Conservation (phyloP, 2,113 vertebrate species). For the Sylvietta virens region DNA sequence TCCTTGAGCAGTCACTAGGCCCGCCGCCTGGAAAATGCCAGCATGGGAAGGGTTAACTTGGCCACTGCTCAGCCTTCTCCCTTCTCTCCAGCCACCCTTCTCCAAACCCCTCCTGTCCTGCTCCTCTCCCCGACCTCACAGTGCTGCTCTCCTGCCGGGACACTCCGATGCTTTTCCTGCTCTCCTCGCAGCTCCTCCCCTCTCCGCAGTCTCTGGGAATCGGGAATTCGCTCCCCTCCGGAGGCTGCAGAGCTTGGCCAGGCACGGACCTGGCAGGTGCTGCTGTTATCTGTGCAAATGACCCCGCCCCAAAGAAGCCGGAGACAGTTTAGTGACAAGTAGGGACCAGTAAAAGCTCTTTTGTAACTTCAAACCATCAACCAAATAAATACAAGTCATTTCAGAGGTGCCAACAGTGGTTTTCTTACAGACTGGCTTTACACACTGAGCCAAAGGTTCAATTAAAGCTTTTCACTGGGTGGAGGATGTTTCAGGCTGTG, state of each 20-base stretch:
- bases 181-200: not conserved
- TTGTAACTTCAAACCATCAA: not conserved
- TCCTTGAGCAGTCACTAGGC: slow-evolving; percentile 7
- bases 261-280: not conserved
- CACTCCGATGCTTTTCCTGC: rapidly evolving
- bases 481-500: not conserved
- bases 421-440: not conserved
- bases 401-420: not conserved
- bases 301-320: not conserved
- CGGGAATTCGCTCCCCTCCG: not conserved
- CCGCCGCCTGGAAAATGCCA: slow-evolving; percentile 34
- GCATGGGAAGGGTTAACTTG: slow-evolving; percentile 57
- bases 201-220: not conserved
- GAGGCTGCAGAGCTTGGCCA: not conserved
- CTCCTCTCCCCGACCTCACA: not conserved
- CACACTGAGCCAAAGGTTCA: not conserved
- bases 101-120: not conserved
- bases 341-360: not conserved
- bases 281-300: not conserved
- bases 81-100: not conserved
- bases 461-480: not conserved
- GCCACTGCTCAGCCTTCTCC: slow-evolving; percentile 27
- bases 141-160: not conserved
- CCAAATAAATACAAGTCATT: not conserved
- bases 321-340: not conserved